These are phyloP conservation scores for Acipenser ruthenus DNA, from an alignment of 2,797 vertebrate genomes.

Conservation along the genomic window DNA sequence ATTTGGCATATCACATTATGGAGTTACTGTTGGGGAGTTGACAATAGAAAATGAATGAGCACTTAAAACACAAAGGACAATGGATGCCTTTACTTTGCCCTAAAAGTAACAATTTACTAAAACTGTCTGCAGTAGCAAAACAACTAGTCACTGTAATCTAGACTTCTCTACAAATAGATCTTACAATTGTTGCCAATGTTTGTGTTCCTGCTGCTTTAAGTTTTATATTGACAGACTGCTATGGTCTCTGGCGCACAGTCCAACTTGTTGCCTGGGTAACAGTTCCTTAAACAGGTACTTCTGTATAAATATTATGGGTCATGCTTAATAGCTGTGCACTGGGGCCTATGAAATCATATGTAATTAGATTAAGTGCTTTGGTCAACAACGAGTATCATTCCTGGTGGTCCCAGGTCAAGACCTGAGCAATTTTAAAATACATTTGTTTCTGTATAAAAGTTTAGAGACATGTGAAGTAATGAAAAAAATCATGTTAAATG, in stretches of 20 bases:
- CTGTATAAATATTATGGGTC: constrained; percentile 60
- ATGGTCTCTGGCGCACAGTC: constrained; percentile 23
- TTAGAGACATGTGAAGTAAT: no score
- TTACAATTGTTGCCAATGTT: background rate
- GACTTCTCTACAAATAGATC: background rate
- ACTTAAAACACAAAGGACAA: background rate
- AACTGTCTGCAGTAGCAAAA: background rate
- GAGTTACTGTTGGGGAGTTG: no score
- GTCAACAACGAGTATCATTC: no score
- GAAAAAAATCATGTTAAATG: no score
- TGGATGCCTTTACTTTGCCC: background rate
- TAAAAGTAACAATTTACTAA: background rate
- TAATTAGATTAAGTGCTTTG: constrained; percentile 25
- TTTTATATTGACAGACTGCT: constrained; percentile 28
- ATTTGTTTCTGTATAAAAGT: no score
- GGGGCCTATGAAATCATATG: constrained; percentile 48
- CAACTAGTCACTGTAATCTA: background rate
- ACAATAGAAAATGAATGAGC: background rate
- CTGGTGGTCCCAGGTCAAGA: no score
- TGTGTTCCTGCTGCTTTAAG: background rate
- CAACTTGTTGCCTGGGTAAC: constrained; percentile 35
- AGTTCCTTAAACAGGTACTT: constrained; percentile 34
- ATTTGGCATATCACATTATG: no score
- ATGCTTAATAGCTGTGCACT: constrained; percentile 46
- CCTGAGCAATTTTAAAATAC: no score